A percentile compares a stretch with the other conserved stretches of the same genome.
phyloP scores from a whole-genome alignment of 2,113 vertebrate genomes.

The Variabilichromis moorii region DNA sequence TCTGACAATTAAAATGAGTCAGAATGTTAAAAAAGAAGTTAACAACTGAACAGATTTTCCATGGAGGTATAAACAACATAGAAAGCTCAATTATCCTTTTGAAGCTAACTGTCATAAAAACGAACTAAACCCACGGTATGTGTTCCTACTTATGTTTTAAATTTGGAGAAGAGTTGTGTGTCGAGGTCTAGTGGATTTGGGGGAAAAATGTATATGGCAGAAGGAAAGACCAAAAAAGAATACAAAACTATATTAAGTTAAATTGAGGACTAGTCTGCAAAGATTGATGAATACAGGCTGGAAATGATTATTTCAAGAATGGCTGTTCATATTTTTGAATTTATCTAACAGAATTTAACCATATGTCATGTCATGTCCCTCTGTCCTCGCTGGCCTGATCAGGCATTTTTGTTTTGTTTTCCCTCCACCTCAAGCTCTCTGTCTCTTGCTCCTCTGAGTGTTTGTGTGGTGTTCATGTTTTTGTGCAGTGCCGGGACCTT shows the following conservation, averaged over 20 bases:
- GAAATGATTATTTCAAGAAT: background rate
- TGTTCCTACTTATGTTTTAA: background rate
- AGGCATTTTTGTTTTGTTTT: background rate
- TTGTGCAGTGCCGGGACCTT: background rate
- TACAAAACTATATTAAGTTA: background rate
- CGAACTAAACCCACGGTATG: accelerated
- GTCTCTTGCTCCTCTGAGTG: background rate
- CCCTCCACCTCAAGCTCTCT: background rate
- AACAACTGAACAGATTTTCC: background rate
- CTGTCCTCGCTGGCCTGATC: background rate
- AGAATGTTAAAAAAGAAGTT: background rate
- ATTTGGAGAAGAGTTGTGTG: background rate
- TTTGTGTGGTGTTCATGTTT: background rate
- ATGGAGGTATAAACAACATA: background rate
- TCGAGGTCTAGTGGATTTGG: background rate
- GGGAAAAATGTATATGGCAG: background rate
- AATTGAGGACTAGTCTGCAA: background rate
- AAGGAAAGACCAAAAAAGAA: background rate
- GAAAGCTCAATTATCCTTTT: background rate
- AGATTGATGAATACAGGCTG: background rate
- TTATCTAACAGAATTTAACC: background rate
- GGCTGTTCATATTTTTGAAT: background rate
- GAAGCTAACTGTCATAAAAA: background rate
- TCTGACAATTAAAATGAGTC: background rate
- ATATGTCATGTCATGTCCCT: background rate